A percentile compares a stretch with the other conserved stretches of the same genome.
Evolutionary conservation across 2,888 invertebrate species (phyloP).

Genomic region (Drosophila ochracea): DNA sequence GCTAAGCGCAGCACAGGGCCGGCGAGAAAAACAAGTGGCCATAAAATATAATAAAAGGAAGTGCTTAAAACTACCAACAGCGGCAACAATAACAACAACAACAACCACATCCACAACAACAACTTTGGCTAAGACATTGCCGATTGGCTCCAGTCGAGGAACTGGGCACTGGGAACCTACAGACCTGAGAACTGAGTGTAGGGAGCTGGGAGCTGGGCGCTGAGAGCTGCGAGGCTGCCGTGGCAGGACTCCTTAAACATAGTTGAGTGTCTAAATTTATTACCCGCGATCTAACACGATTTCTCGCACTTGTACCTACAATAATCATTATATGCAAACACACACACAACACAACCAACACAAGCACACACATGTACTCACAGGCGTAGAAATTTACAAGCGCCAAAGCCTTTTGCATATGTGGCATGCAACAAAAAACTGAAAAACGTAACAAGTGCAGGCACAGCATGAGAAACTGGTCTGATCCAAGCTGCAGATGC

Average conservation of each 20-base stretch:
- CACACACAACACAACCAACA: constrained; percentile 48
- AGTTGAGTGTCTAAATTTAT: constrained; percentile 83
- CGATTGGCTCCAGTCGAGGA: constrained; percentile 18
- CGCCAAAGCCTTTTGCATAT: constrained; percentile 77
- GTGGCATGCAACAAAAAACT: constrained; percentile 67
- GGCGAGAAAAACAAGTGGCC: constrained; percentile 73
- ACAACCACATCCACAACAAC: constrained; percentile 7
- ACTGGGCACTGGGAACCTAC: constrained; percentile 14
- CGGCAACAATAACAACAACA: constrained; percentile 20
- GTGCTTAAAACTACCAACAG: constrained; percentile 75
- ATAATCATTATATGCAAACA: constrained; percentile 81
- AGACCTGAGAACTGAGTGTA: constrained; percentile 12
- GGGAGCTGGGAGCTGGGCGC: constrained; percentile 10
- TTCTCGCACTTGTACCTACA: constrained; percentile 84
- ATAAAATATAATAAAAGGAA: constrained; percentile 80
- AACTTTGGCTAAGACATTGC: constrained; percentile 28
- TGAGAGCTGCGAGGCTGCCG: constrained; percentile 27
- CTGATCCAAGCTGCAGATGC: constrained; percentile 48
- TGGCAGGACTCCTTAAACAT: constrained; percentile 76
- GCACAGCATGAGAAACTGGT: constrained; percentile 69
- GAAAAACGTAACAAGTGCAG: constrained; percentile 75
- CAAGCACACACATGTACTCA: constrained; percentile 18
- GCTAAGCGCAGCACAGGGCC: constrained; percentile 40
- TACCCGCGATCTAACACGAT: constrained; percentile 84
- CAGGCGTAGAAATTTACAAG: constrained; percentile 67